phyloP scores from a whole-genome alignment of 30 jellyfish, hydroid and myxozoan species.

The Hydractinia symbiolongicarpus region DNA sequence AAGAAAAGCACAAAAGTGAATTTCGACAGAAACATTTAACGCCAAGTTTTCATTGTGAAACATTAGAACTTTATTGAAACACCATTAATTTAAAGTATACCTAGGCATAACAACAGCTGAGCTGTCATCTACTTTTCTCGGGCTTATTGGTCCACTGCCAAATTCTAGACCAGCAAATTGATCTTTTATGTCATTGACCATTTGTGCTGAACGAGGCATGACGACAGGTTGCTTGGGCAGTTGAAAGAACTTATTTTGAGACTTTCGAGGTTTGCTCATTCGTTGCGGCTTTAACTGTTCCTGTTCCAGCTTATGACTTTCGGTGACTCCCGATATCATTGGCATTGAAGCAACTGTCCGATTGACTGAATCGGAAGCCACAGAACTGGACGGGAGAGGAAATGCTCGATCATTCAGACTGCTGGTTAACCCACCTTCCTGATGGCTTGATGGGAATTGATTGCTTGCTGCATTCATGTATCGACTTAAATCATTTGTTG shows the following conservation, averaged over 20 bases:
- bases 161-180: constrained; percentile 87
- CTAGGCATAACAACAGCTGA: too few relatives aligned
- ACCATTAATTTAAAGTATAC: too few relatives aligned
- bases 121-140: constrained; percentile 10
- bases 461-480: constrained; percentile 57
- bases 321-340: constrained; percentile 80
- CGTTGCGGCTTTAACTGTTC: constrained; percentile 70
- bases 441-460: constrained; percentile 76
- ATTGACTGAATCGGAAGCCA: constrained; percentile 26
- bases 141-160: constrained; percentile 89
- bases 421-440: constrained; percentile 45
- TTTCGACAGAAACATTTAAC: too few relatives aligned
- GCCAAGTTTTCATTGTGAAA: too few relatives aligned
- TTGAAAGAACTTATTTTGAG: not conserved
- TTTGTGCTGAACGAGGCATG: constrained; percentile 79
- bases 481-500: constrained; percentile 46
- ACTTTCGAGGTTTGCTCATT: constrained; percentile 28
- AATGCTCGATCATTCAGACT: constrained; percentile 57
- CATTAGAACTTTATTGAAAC: too few relatives aligned
- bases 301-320: constrained; percentile 88
- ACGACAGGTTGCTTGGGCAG: constrained; percentile 88
- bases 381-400: constrained; percentile 13
- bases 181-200: constrained; percentile 68
- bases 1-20: too few relatives aligned
- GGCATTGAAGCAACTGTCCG: constrained; percentile 49